These are phyloP conservation scores for Amblyopsis rosae DNA, from an alignment of 2,113 vertebrate species.

Conservation along the genomic window DNA sequence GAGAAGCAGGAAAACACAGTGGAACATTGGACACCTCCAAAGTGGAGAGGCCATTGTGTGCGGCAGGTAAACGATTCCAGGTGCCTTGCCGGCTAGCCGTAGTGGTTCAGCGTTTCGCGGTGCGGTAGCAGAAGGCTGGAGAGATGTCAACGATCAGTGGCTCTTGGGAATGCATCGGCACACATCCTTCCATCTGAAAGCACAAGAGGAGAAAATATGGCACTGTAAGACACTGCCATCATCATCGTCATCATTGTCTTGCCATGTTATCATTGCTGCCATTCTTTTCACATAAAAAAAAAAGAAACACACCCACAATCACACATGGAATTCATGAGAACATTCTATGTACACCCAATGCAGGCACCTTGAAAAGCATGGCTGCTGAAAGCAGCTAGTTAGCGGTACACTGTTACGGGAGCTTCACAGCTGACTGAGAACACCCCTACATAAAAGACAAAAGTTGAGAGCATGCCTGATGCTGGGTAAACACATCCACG, in stretches of 20 bases:
- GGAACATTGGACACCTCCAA: constrained; percentile 65
- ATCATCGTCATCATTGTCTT: background rate
- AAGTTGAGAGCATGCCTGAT: constrained; percentile 13
- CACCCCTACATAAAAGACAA: constrained; percentile 21
- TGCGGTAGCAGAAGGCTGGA: constrained; percentile 35
- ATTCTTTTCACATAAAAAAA: constrained; percentile 2
- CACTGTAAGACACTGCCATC: background rate
- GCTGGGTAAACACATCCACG: constrained; percentile 6
- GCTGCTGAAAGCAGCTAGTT: background rate
- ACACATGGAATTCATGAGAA: constrained; percentile 5
- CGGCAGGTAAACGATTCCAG: constrained; percentile 49
- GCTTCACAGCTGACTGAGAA: constrained; percentile 13
- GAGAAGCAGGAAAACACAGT: constrained; percentile 65
- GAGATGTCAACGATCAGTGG: constrained; percentile 61
- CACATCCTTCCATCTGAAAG: constrained; percentile 73
- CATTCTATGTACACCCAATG: background rate
- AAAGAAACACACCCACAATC: background rate
- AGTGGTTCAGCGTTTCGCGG: constrained; percentile 29
- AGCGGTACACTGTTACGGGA: background rate
- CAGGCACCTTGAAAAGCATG: constrained; percentile 1
- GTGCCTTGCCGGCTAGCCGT: constrained; percentile 35
- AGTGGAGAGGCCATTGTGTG: constrained; percentile 70
- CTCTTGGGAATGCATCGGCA: constrained; percentile 51
- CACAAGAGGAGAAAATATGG: constrained; percentile 13
- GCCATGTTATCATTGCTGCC: background rate